These are phyloP conservation scores for Scaeva pyrastri DNA, from an alignment of 2,888 invertebrate species.

Conservation along the genomic window DNA sequence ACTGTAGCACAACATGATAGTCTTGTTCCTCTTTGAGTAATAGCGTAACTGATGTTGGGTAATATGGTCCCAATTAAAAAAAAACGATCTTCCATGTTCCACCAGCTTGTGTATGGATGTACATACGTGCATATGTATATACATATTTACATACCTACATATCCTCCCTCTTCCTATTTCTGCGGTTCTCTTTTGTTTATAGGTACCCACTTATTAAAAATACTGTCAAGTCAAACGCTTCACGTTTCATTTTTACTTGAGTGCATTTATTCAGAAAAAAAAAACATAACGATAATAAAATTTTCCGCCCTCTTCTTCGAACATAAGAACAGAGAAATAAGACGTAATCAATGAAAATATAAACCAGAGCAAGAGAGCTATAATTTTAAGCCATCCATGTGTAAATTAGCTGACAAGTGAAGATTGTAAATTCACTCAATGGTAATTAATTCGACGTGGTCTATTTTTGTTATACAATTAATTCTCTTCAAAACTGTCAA, in stretches of 20 bases:
- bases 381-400: slow-evolving; percentile 30
- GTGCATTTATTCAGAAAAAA: slow-evolving; percentile 49
- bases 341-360: slow-evolving; percentile 34
- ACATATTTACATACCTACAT: no score
- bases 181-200: slow-evolving; percentile 39
- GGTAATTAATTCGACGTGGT: slow-evolving; percentile 65
- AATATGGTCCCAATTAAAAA: slow-evolving; percentile 64
- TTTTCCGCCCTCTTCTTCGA: slow-evolving; percentile 43
- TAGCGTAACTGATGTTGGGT: slow-evolving; percentile 50
- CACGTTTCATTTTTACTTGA: slow-evolving; percentile 73
- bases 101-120: slow-evolving; percentile 35
- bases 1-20: slow-evolving; percentile 6
- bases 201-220: slow-evolving; percentile 24
- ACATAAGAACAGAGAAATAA: slow-evolving; percentile 19
- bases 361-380: slow-evolving; percentile 11
- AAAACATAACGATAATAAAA: slow-evolving; percentile 40
- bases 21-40: slow-evolving; percentile 28
- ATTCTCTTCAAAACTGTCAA: slow-evolving; percentile 64
- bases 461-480: slow-evolving; percentile 57
- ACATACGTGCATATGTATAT: no score
- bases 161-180: neutral
- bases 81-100: slow-evolving; percentile 64
- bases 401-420: slow-evolving; percentile 69
- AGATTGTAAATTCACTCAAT: slow-evolving; percentile 66
- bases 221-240: slow-evolving; percentile 62